Evolutionary conservation across 1,140 invertebrate genomes (phyloP).

Genomic region (Euura lappo): DNA sequence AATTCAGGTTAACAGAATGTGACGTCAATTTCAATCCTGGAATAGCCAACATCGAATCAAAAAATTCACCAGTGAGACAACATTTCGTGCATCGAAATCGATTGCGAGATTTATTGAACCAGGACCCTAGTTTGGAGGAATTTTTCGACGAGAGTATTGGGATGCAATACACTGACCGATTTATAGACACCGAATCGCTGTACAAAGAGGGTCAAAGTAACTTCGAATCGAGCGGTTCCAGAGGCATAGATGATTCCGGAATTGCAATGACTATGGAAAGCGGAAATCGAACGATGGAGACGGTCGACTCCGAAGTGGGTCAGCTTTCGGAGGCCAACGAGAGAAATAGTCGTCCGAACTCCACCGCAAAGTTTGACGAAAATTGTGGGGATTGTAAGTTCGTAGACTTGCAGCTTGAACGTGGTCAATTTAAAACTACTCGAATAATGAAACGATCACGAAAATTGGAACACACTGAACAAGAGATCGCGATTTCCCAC

Average conservation of each 20-base stretch:
- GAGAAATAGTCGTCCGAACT: slow-evolving; percentile 19
- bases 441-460: slow-evolving; percentile 34
- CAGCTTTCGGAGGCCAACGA: slow-evolving; percentile 14
- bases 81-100: neutral
- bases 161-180: neutral
- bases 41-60: neutral
- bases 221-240: slow-evolving; percentile 29
- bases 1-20: no score
- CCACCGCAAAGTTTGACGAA: no score
- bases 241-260: slow-evolving; percentile 49
- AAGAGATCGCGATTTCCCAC: slow-evolving; percentile 21
- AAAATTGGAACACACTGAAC: slow-evolving; percentile 37
- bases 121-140: neutral
- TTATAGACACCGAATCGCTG: neutral
- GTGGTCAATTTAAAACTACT: slow-evolving; percentile 28
- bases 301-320: neutral
- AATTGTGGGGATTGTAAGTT: no score
- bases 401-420: neutral
- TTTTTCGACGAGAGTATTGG: neutral
- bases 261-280: slow-evolving; percentile 25
- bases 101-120: neutral
- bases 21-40: neutral
- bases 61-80: neutral
- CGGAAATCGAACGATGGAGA: slow-evolving; percentile 16
- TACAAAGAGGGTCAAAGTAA: neutral